Conservation (phyloP, 2,113 vertebrate species). For the Anarhynchus alexandrinus region DNA sequence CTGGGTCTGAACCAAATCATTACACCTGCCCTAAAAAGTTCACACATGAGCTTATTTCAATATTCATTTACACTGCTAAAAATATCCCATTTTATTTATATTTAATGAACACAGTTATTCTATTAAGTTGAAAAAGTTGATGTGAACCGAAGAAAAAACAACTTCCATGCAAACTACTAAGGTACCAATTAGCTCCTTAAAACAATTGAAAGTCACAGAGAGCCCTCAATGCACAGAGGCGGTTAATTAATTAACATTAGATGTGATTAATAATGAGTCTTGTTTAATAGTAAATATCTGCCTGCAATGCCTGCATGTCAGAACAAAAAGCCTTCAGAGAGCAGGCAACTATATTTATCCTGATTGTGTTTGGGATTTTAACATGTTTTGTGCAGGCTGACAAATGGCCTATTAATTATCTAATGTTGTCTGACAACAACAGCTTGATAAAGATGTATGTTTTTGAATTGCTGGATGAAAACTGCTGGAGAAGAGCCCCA, state of each 20-base stretch:
- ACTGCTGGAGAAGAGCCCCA: slow-evolving; percentile 81
- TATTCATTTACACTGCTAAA: background rate
- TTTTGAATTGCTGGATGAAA: slow-evolving; percentile 84
- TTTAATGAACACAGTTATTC: slow-evolving; percentile 12
- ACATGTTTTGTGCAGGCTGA: slow-evolving; percentile 97
- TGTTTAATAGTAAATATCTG: slow-evolving; percentile 92
- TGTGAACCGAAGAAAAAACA: slow-evolving; percentile 72
- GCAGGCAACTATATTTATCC: slow-evolving; percentile 89
- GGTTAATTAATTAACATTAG: slow-evolving; percentile 99
- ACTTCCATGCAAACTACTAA: slow-evolving; percentile 78
- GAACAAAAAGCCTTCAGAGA: slow-evolving; percentile 88
- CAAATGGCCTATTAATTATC: slow-evolving; percentile 99
- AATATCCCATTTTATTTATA: background rate
- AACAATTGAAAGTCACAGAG: slow-evolving; percentile 85
- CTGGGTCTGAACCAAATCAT: background rate
- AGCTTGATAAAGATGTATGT: slow-evolving; percentile 99
- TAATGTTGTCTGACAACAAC: slow-evolving; percentile 99
- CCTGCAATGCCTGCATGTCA: slow-evolving; percentile 82
- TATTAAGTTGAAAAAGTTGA: slow-evolving; percentile 32
- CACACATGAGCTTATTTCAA: background rate
- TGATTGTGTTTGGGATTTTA: slow-evolving; percentile 94
- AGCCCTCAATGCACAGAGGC: slow-evolving; percentile 77
- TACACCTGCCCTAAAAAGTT: background rate
- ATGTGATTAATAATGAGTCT: slow-evolving; percentile 97
- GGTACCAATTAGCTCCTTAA: slow-evolving; percentile 90